A percentile compares a stretch with the other conserved stretches of the same genome.
Evolutionary conservation across 1,140 invertebrate species (phyloP).

Genomic region (Drosophila guanche): DNA sequence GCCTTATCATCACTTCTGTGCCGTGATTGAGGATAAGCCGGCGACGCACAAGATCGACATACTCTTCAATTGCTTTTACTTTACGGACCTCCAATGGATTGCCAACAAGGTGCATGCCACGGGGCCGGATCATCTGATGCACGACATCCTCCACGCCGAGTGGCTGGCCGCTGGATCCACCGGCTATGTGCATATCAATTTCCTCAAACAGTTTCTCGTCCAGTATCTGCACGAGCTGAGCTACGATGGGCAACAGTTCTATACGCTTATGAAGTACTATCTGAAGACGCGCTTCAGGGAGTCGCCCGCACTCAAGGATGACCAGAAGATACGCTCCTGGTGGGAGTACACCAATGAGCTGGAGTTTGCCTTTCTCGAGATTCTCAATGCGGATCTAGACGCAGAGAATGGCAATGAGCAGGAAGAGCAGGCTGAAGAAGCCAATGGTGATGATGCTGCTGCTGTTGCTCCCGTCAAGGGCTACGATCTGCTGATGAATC

Average conservation of each 20-base stretch:
- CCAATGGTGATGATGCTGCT: not conserved
- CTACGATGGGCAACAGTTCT: conserved; percentile 90
- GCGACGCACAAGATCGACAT: conserved; percentile 78
- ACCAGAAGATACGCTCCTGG: conserved; percentile 73
- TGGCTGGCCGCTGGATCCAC: conserved; percentile 52
- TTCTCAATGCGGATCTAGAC: conserved; percentile 67
- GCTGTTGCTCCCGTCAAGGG: conserved; percentile 25
- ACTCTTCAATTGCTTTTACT: conserved; percentile 80
- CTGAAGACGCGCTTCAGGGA: conserved; percentile 84
- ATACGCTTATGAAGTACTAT: conserved; percentile 87
- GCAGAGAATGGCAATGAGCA: conserved; percentile 39
- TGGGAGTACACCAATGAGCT: conserved; percentile 74
- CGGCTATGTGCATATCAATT: conserved; percentile 84
- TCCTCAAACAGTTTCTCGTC: conserved; percentile 88
- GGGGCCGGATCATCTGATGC: conserved; percentile 83
- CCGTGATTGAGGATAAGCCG: conserved; percentile 77
- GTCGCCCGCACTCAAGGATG: conserved; percentile 59
- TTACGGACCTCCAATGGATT: conserved; percentile 89
- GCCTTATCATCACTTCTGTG: conserved; percentile 87
- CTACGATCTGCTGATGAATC: conserved; percentile 78
- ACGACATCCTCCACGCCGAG: conserved; percentile 71
- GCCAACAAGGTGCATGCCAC: conserved; percentile 89
- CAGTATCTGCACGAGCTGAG: conserved; percentile 87
- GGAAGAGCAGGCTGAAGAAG: not conserved
- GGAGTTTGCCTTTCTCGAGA: conserved; percentile 77